Evolutionary conservation across 2,797 vertebrate species (phyloP), one percentile per base, ranked within the genome.

Genomic region (Anableps anableps): DNA sequence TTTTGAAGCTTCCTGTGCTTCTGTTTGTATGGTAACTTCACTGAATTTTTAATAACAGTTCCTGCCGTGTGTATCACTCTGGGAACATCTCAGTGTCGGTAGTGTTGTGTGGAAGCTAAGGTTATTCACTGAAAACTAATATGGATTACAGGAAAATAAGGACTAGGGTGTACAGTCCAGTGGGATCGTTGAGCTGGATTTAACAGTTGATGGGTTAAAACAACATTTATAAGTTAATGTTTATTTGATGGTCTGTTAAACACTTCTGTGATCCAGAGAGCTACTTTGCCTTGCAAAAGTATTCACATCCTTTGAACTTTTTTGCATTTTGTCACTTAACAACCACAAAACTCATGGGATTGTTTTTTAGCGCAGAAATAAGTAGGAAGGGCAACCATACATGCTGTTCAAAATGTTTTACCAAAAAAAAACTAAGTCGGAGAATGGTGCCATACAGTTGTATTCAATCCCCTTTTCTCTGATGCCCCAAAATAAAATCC

Each of bases 1-100:
- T 76, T 36, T 4, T 62, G 1, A 75, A 43, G 29, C 73, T 74
- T 88, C 89, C 66, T 85, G 66, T 84, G 41, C 47, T 75, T 76
- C 70, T 76, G 62, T 19, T 72, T 48, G 47, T 26, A 26, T 38
- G 11, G 34, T 21, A 74, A 51, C 5, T 58, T 71, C 7, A 55
- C 47, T 80, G 36, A 8, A 31, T 47, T 72, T 38, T 78, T 38
- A 62, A 41, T 1, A 75, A 47, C 38, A 29, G 48, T 31, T 80
- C n/a, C 53, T 74, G 21, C 64, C 1, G 9, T 68, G 36, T 41
- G 34, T n/a, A 45, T 45, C 66, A 43, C 26, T n/a, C 2, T 16
- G 26, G 41, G 41, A 71, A n/a, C 23, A 26, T n/a, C 21, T 7
- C 19, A 11, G 21, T 70, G 36, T 23, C 9, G 34, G 17, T 10